phyloP scores from a whole-genome alignment of 2,113 vertebrate species.

The Rhombomys opimus region DNA sequence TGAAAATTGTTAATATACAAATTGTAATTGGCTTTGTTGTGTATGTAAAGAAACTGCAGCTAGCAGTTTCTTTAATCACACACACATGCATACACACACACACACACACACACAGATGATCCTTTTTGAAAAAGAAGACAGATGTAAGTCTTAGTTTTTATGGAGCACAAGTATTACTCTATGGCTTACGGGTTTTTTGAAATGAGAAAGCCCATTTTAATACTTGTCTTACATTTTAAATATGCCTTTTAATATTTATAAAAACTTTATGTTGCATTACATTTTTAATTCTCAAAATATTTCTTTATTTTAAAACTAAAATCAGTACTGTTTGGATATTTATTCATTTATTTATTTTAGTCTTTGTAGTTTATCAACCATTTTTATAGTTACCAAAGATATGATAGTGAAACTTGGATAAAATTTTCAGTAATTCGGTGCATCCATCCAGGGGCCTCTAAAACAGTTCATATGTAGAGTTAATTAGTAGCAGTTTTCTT shows the following conservation, averaged over 20 bases:
- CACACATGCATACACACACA: neutral
- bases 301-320: slow-evolving; percentile 56
- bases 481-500: slow-evolving; percentile 79
- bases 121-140: slow-evolving; percentile 65
- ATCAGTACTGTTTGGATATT: slow-evolving; percentile 28
- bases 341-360: slow-evolving; percentile 70
- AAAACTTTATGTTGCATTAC: neutral
- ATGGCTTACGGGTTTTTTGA: slow-evolving; percentile 47
- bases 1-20: slow-evolving; percentile 63
- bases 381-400: slow-evolving; percentile 75
- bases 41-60: slow-evolving; percentile 66
- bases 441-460: slow-evolving; percentile 34
- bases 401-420: slow-evolving; percentile 64
- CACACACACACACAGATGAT: slow-evolving; percentile 19
- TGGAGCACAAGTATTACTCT: slow-evolving; percentile 42
- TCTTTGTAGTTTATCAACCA: slow-evolving; percentile 60
- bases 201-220: slow-evolving; percentile 54
- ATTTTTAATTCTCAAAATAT: slow-evolving; percentile 59
- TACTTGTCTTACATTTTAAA: neutral
- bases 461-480: slow-evolving; percentile 71
- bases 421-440: slow-evolving; percentile 51
- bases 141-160: slow-evolving; percentile 66
- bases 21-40: slow-evolving; percentile 56
- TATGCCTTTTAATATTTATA: neutral
- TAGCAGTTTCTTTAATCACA: slow-evolving; percentile 69